Base-by-base conservation (phyloP, 2,888 invertebrate species). In the Hololepta plana region DNA sequence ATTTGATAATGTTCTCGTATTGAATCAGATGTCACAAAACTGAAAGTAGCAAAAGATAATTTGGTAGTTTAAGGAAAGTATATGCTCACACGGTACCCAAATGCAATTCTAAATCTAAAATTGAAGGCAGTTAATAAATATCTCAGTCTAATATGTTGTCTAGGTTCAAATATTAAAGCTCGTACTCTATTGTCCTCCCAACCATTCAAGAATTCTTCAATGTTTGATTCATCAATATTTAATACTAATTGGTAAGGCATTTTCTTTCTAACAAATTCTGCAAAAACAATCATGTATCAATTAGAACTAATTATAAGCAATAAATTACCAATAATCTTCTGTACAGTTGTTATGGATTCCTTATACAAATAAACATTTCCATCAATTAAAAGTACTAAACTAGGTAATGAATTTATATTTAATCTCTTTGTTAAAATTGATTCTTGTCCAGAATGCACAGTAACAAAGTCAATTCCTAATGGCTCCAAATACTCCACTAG, bases 161-260 rank as follows among this genome's bases (percentile, higher is more conserved):
- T 62, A 32, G 77, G 77, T 45, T 85, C 80, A 53, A 91, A 82
- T 42, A 93, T 75, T 29, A 95, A 57, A 15, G 82, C 88, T 35
- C 91, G 67, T 20, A 93, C 85, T 51, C 75, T 68, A 54, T 95
- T 95, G 57, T 95, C 93, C 32, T 69, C 68, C 77, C 91, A 93
- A 27, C 88, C 87, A 23, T 67, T 68, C 15, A 93, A 63, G 50
- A 91, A 93, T 4, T 60, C 59, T 24, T 81, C 72, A 17, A 80
- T 60, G 43, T 75, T 80, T 15, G 64, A 58, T 41, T 80, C 76
- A 29, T 65, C 67, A n/a, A 91, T 57, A 20, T 53, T 59, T 29
- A 65, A 62, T 27, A 85, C 72, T 41, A 87, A 54, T 45, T 70
- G 77, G 47, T 76, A 79, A 0, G 91, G 91, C 55, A 95, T 71